Base-by-base conservation (phyloP, 2,797 vertebrate species). In the Uromys caudimaculatus region DNA sequence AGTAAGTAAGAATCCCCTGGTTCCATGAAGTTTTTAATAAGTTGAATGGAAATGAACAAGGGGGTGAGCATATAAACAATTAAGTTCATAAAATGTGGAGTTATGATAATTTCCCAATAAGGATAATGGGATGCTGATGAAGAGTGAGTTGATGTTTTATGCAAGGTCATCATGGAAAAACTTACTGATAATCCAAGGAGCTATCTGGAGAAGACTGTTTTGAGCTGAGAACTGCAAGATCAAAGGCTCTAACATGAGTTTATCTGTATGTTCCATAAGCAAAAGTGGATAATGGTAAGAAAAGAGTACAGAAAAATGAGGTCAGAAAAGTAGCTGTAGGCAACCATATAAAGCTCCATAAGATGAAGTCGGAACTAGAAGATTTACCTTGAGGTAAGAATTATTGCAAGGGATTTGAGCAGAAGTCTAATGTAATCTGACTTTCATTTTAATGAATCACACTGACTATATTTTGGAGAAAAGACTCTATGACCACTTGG, bases 371-470 rank as follows among this genome's bases (percentile, higher is more conserved):
- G 75, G 10, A 32, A 56, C 73, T 47, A 35, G 17, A 71, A 91
- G 71, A 94, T 89, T 92, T 84, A 69, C 29, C 64, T 21, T 78
- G 62, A 96, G 44, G 89, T 3, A 17, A 24, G n/a, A 67, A 93
- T 87, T 76, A 50, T 79, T 71, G 11, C 83, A 52, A 89, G 14
- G 56, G 62, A 76, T 90, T 38, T 84, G 35, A 86, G 62, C 35
- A 81, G 44, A 60, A 38, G 10, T 87, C 24, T 89, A 94, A 89
- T 56, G 9, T 56, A 90, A 92, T 69, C 52, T 77, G 47, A 56
- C n/a, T 93, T 96, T 73, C 67, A 84, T 82, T 96, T 94, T 90
- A 77, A 78, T 54, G 32, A 6, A 17, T 75, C 29, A 69, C n/a
- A 81, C 58, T 58, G 47, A 23, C 4, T 77, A 32, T 56, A 67